phyloP scores from a whole-genome alignment of 2,113 vertebrate genomes.

The Corydoras maculifer region DNA sequence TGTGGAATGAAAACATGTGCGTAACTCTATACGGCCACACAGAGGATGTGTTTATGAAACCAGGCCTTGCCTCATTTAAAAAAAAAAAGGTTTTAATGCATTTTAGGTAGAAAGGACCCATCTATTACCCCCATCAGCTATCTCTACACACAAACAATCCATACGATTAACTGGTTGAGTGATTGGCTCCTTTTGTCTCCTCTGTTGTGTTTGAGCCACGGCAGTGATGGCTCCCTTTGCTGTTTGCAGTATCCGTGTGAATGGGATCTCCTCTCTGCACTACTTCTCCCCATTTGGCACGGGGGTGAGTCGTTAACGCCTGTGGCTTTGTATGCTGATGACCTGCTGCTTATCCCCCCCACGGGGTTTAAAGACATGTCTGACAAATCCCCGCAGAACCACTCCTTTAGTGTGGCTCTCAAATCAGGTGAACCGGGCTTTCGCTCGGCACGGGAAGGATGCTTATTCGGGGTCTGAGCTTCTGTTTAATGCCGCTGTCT shows the following conservation, averaged over 20 bases:
- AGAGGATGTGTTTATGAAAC: no score
- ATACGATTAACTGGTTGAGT: slow-evolving; percentile 35
- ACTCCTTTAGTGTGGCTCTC: background rate
- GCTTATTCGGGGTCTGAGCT: slow-evolving; percentile 2
- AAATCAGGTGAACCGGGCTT: slow-evolving; percentile 5
- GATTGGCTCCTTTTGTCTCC: slow-evolving; percentile 54
- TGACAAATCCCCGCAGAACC: slow-evolving; percentile 16
- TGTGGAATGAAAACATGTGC: no score
- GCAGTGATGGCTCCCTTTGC: slow-evolving; percentile 45
- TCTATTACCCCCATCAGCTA: background rate
- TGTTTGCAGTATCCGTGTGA: slow-evolving; percentile 54
- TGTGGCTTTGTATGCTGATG: slow-evolving; percentile 49
- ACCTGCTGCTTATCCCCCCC: slow-evolving; percentile 28
- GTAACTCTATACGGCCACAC: no score
- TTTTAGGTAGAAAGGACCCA: slow-evolving; percentile 12
- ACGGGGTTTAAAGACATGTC: slow-evolving; percentile 27
- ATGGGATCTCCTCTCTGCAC: slow-evolving; percentile 30
- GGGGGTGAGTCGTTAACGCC: slow-evolving; percentile 51
- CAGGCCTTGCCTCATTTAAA: no score
- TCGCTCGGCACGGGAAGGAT: background rate
- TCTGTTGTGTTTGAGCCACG: slow-evolving; percentile 48
- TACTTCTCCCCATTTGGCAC: slow-evolving; percentile 38
- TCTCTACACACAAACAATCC: slow-evolving; percentile 25
- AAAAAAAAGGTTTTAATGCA: background rate
- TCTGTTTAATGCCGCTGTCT: background rate